Conservation (phyloP, 1,140 invertebrate species). For the Thereuonema tuberculata region DNA sequence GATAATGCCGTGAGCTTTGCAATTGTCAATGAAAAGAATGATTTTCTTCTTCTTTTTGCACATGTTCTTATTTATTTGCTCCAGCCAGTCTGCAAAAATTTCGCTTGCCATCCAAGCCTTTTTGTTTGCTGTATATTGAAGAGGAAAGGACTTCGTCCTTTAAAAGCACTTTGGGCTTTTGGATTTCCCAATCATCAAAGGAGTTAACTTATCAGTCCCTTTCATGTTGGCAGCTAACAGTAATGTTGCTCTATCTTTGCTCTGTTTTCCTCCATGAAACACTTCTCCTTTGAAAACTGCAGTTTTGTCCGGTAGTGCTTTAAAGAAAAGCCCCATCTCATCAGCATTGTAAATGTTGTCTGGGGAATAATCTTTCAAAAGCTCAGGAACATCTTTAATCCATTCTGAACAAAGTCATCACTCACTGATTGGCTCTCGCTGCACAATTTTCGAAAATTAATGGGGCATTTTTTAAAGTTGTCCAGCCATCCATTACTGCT, state of each 20-base stretch:
- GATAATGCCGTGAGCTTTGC: slow-evolving; percentile 13
- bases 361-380: slow-evolving; percentile 24
- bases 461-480: slow-evolving; percentile 18
- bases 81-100: slow-evolving; percentile 20
- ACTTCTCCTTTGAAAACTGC: slow-evolving; percentile 28
- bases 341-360: slow-evolving; percentile 35
- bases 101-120: slow-evolving; percentile 37
- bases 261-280: slow-evolving; percentile 31
- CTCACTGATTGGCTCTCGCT: slow-evolving; percentile 18
- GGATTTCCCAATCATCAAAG: slow-evolving; percentile 35
- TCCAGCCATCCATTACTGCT: slow-evolving; percentile 24
- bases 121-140: slow-evolving; percentile 30
- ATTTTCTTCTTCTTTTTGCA: slow-evolving; percentile 13
- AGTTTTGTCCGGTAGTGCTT: slow-evolving; percentile 31
- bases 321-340: slow-evolving; percentile 36
- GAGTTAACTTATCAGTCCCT: slow-evolving; percentile 32
- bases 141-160: slow-evolving; percentile 27
- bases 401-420: neutral
- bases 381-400: slow-evolving; percentile 5
- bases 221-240: slow-evolving; percentile 31
- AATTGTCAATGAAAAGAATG: slow-evolving; percentile 18
- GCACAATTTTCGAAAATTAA: slow-evolving; percentile 12
- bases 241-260: slow-evolving; percentile 35
- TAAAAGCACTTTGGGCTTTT: slow-evolving; percentile 35
- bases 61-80: slow-evolving; percentile 12